phyloP scores from a whole-genome alignment of 2,888 invertebrate species.

The Pherbina coryleti region DNA sequence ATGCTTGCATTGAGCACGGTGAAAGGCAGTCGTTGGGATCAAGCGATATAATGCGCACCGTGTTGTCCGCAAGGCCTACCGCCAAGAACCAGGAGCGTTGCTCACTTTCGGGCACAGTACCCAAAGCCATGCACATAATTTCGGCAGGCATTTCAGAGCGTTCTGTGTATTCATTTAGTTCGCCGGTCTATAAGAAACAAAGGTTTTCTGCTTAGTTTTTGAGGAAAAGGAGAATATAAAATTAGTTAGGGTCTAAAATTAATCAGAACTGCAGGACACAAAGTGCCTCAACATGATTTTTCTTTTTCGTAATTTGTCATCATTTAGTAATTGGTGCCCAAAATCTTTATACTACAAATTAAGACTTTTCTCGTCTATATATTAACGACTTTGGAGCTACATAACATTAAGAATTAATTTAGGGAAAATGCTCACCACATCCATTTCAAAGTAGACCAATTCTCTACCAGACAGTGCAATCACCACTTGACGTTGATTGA shows the following conservation, averaged over 20 bases:
- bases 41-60: conserved; percentile 96
- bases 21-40: conserved; percentile 96
- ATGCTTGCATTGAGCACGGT: conserved; percentile 94
- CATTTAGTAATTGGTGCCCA: conserved; percentile 49
- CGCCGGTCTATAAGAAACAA: conserved; percentile 83
- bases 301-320: conserved; percentile 67
- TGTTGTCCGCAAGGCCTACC: conserved; percentile 95
- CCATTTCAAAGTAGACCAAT: conserved; percentile 99
- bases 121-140: conserved; percentile 98
- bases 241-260: neutral
- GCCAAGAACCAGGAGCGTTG: conserved; percentile 95
- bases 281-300: conserved; percentile 68
- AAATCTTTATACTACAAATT: neutral
- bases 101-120: conserved; percentile 94
- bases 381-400: neutral
- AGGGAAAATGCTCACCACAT: conserved; percentile 89
- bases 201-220: neutral
- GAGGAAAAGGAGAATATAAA: neutral
- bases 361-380: neutral
- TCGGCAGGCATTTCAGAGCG: conserved; percentile 96
- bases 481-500: conserved; percentile 98
- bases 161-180: conserved; percentile 98
- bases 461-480: conserved; percentile 98
- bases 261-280: conserved; percentile 71
- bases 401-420: neutral